phyloP scores from a whole-genome alignment of 92 coral and sea anemone genomes.

The Porites rus region DNA sequence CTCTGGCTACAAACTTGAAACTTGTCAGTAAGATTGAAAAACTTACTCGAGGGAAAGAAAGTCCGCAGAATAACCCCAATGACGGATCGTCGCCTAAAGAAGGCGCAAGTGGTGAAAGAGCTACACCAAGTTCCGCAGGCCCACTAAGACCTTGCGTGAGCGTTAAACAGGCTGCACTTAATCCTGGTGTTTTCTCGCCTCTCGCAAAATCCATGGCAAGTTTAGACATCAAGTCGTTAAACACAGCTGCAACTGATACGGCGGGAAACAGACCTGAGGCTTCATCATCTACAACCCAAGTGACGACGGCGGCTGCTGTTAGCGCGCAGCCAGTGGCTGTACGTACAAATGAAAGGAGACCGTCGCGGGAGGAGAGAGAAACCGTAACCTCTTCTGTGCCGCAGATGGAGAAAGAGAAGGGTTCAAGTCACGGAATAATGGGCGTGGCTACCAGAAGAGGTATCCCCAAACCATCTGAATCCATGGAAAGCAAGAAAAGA shows the following conservation, averaged over 20 bases:
- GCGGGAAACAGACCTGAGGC: neutral
- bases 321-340: neutral
- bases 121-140: neutral
- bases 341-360: neutral
- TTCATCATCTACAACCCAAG: neutral
- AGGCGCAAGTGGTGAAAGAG: neutral
- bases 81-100: neutral
- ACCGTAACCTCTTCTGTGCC: neutral
- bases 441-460: neutral
- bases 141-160: slow-evolving; percentile 2
- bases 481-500: slow-evolving; percentile 37
- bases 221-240: slow-evolving; percentile 57
- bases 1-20: slow-evolving; percentile 11
- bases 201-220: slow-evolving; percentile 79
- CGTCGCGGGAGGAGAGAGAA: neutral
- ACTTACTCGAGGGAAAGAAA: neutral
- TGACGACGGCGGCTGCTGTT: neutral
- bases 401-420: neutral
- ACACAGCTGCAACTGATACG: slow-evolving; percentile 26
- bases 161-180: neutral
- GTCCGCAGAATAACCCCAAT: neutral
- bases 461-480: neutral
- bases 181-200: neutral
- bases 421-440: too few species aligned
- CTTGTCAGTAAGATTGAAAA: slow-evolving; percentile 27